Evolutionary conservation across 2,888 invertebrate genomes (phyloP).

Genomic region (Seira sanloemensis): DNA sequence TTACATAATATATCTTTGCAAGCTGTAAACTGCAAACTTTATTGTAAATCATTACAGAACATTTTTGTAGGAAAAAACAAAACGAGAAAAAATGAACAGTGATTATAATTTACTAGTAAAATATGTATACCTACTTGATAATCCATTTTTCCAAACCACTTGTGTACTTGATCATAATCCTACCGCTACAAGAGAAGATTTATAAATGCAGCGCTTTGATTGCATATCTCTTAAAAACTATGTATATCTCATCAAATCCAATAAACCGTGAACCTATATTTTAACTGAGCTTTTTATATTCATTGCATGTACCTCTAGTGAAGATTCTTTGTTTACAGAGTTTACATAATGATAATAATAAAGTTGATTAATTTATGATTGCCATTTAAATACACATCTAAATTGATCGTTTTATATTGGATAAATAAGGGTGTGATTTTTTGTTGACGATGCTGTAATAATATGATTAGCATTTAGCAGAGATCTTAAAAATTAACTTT

Average conservation of each 20-base stretch:
- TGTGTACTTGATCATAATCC: too few species aligned
- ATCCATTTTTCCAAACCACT: too few species aligned
- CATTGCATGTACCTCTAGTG: background rate
- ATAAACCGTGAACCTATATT: too few species aligned
- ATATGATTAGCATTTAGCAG: constrained; percentile 59
- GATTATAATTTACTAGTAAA: too few species aligned
- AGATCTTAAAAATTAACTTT: constrained; percentile 60
- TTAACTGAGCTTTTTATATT: background rate
- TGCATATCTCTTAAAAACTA: too few species aligned
- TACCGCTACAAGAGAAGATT: too few species aligned
- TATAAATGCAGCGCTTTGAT: too few species aligned
- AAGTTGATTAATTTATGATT: background rate
- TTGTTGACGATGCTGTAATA: constrained; percentile 21
- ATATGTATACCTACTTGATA: too few species aligned
- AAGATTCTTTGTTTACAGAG: background rate
- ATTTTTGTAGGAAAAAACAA: background rate
- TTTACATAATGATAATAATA: background rate
- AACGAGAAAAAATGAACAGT: background rate
- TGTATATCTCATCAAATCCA: background rate
- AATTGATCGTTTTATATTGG: background rate
- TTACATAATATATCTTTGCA: background rate
- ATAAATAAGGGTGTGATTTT: constrained; percentile 38
- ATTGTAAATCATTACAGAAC: background rate
- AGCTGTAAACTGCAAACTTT: background rate
- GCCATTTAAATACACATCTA: background rate